A percentile compares a stretch with the other conserved stretches of the same genome.
Evolutionary conservation across 23 tunicate genomes (phyloP).

Genomic region (Halocynthia aurantium): DNA sequence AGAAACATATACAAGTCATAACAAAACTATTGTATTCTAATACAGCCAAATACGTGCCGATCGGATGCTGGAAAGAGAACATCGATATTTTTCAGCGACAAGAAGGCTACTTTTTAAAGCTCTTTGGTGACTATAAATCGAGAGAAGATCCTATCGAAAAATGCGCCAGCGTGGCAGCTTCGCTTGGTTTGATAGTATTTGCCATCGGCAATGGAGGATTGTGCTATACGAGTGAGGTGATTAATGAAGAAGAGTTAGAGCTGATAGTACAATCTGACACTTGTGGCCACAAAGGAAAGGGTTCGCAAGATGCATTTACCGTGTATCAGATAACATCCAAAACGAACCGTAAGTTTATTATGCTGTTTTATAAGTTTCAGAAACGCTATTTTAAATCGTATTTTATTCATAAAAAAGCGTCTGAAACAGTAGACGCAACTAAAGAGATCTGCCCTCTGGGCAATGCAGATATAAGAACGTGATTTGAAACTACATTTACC

Average conservation of each 20-base stretch:
- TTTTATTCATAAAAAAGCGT: too few relatives aligned
- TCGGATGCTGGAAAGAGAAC: neutral
- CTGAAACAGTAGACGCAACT: too few relatives aligned
- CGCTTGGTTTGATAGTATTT: neutral
- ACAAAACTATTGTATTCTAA: neutral
- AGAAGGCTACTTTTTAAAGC: neutral
- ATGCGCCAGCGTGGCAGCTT: slow-evolving; percentile 3
- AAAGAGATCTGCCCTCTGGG: neutral
- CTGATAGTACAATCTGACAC: too few relatives aligned
- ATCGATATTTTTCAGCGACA: neutral
- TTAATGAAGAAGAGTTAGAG: neutral
- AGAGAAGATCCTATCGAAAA: neutral
- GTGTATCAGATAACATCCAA: too few relatives aligned
- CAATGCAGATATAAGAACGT: neutral
- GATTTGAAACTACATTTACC: neutral
- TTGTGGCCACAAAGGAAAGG: too few relatives aligned
- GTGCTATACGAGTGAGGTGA: neutral
- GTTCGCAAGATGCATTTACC: too few relatives aligned
- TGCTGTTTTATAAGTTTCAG: too few relatives aligned
- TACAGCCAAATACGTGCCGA: neutral
- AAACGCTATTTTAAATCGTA: too few relatives aligned
- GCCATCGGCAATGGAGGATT: neutral
- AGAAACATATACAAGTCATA: too few relatives aligned
- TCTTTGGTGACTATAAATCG: neutral
- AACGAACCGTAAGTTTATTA: too few relatives aligned